Conservation (phyloP, 1,140 invertebrate genomes). For the Asobara japonica region DNA sequence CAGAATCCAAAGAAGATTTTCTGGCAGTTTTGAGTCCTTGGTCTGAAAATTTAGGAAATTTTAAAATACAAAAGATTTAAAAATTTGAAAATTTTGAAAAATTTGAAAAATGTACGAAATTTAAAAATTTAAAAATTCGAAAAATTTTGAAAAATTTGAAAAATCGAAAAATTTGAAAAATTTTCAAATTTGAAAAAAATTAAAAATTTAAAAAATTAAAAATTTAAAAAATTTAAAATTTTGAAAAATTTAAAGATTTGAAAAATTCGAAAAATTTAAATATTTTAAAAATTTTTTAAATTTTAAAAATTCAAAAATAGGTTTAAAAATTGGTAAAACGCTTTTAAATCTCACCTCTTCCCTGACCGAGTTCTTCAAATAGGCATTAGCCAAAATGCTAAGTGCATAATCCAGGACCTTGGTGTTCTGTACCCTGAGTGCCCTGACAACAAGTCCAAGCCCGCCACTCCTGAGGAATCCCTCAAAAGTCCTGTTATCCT, state of each 20-base stretch:
- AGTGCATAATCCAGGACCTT: constrained; percentile 50
- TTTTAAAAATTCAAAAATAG: neutral
- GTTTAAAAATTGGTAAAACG: neutral
- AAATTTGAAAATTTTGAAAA: constrained; percentile 19
- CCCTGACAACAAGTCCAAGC: constrained; percentile 46
- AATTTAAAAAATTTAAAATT: neutral
- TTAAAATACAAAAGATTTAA: neutral
- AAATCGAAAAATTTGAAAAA: neutral
- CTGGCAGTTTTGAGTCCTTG: constrained; percentile 46
- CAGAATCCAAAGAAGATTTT: constrained; percentile 50
- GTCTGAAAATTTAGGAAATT: constrained; percentile 43
- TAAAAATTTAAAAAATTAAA: too few relatives aligned
- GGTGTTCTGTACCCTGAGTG: constrained; percentile 45
- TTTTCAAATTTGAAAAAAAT: neutral
- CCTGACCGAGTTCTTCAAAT: constrained; percentile 45
- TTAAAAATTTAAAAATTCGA: constrained; percentile 15
- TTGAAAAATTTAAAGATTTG: too few relatives aligned
- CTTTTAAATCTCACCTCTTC: constrained; percentile 44
- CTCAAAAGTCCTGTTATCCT: constrained; percentile 48
- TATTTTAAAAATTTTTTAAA: too few relatives aligned
- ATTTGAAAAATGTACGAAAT: constrained; percentile 18
- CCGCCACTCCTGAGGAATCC: constrained; percentile 43
- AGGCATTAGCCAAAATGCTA: constrained; percentile 56
- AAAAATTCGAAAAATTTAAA: too few relatives aligned
- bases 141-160: neutral